Evolutionary conservation across 2,888 invertebrate genomes (phyloP).

Genomic region (Watsonalla binaria): DNA sequence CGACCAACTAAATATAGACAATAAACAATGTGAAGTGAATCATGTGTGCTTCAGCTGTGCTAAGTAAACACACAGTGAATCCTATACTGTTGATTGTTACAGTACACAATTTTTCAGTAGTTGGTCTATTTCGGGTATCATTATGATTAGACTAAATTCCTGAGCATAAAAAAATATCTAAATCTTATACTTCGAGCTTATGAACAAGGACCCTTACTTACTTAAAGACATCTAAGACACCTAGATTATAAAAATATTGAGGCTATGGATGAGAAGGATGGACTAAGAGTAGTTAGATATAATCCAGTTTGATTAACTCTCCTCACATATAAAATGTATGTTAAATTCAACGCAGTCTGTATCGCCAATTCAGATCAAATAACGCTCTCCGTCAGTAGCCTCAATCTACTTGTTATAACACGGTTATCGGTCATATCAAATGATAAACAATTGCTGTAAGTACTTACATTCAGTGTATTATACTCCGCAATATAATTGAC

Average conservation of each 20-base stretch:
- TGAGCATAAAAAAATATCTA: too few species aligned
- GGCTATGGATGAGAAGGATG: too few species aligned
- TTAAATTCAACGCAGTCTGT: too few species aligned
- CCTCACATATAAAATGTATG: too few species aligned
- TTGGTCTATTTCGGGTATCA: too few species aligned
- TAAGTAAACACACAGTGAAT: conserved; percentile 41
- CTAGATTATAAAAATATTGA: too few species aligned
- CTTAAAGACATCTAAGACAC: too few species aligned
- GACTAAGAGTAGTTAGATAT: too few species aligned
- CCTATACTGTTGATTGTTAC: neutral
- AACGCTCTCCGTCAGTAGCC: neutral
- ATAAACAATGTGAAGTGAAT: conserved; percentile 63
- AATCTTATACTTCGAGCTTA: too few species aligned
- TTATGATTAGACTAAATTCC: too few species aligned
- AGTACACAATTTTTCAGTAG: neutral
- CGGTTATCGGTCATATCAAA: neutral
- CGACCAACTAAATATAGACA: conserved; percentile 58
- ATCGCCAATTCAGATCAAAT: neutral
- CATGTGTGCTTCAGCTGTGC: conserved; percentile 45
- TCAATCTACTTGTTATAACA: neutral
- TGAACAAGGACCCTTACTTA: too few species aligned
- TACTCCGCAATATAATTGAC: neutral
- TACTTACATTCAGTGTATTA: neutral
- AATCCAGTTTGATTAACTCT: too few species aligned
- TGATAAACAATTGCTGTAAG: neutral